Evolutionary conservation across 2,797 vertebrate genomes (phyloP), one percentile per base, ranked within the genome.

Genomic region (Cottoperca gobio): DNA sequence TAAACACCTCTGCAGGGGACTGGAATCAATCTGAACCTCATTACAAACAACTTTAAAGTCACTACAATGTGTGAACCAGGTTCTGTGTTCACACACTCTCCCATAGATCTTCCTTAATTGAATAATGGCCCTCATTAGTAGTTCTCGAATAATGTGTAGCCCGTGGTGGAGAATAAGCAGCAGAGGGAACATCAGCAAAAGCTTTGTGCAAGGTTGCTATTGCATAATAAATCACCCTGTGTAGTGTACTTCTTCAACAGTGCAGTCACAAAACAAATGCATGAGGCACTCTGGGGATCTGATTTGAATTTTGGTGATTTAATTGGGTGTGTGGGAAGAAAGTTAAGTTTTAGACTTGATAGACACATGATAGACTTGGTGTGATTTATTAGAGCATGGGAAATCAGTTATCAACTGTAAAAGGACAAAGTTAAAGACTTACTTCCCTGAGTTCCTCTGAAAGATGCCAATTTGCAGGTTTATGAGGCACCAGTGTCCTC

Each of bases 91-190:
- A 23, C 73, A 54, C 33, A 19, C 24, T 55, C 42, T 62, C 63
- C 58, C 33, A 74, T 46, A 70, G 68, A 86, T 82, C 76, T 61
- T 50, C 69, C 70, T 63, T 88, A 89, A 88, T 84, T 85, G 88
- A 93, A 85, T 90, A 91, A 92, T 92, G 88, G 74, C 42, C 12
- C 1, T 87, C 84, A 81, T 93, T 93, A 92, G 46, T 65, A 43
- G 68, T 48, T 55, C 63, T 24, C 46, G 49, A 82, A 82, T 80
- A 88, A 86, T 81, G 76, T 50, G 62, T 31, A 77, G 72, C 69
- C 73, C 64, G 49, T 70, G 75, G 61, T 82, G 53, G 74, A 70
- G 55, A 72, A 71, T 59, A 54, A 72, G 74, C 63, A 83, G 68
- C 55, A 43, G 31, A 59, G 57, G 65, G 60, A 72, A 75, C 83